phyloP scores from a whole-genome alignment of 2,888 invertebrate genomes.

The Phorcus lineatus region DNA sequence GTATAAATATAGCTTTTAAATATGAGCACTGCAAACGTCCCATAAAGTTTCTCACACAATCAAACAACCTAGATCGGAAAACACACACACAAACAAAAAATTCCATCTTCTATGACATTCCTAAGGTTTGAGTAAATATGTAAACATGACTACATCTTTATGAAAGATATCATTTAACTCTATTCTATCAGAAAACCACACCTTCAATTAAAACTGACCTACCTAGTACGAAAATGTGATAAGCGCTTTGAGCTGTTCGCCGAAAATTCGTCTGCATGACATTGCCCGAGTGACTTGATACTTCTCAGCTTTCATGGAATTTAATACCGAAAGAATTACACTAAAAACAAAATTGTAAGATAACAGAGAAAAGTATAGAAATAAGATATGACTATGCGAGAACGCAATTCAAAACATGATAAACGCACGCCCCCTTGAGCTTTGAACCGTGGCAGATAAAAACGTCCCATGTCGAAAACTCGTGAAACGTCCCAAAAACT shows the following conservation, averaged over 20 bases:
- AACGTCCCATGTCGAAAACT: conserved; percentile 50
- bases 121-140: conserved; percentile 18
- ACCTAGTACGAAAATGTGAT: not conserved
- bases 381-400: not conserved
- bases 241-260: not conserved
- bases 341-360: not conserved
- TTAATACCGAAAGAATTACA: not conserved
- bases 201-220: not conserved
- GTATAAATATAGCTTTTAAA: not conserved
- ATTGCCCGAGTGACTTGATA: not conserved
- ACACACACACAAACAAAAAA: conserved; percentile 16
- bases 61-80: conserved; percentile 18
- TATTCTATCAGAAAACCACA: not conserved
- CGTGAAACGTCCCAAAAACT: conserved; percentile 45
- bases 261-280: conserved; percentile 6
- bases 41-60: conserved; percentile 20
- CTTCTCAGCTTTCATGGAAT: not conserved
- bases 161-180: conserved; percentile 5
- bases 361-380: not conserved
- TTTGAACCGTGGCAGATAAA: conserved; percentile 36
- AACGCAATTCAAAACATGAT: conserved; percentile 2
- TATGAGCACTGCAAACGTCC: conserved; percentile 3
- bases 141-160: conserved; percentile 2
- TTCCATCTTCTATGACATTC: conserved; percentile 9
- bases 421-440: conserved; percentile 27